A percentile compares a stretch with the other conserved stretches of the same genome.
phyloP scores from a whole-genome alignment of 2,888 invertebrate species.

The Brachynemurus nebulosus region DNA sequence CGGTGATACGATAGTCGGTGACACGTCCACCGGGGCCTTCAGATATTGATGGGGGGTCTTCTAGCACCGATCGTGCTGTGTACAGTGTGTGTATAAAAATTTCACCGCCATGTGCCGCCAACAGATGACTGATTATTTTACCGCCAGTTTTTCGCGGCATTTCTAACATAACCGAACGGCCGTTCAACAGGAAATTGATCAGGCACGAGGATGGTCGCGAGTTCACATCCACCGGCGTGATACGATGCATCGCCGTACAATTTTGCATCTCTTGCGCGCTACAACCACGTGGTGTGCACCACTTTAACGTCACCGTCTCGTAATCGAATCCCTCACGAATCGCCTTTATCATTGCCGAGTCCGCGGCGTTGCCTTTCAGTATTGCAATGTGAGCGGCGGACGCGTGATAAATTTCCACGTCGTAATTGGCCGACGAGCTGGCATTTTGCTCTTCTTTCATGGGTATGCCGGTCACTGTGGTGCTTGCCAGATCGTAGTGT shows the following conservation, averaged over 20 bases:
- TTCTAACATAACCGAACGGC: conserved; percentile 83
- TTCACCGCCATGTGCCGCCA: conserved; percentile 91
- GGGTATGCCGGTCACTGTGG: conserved; percentile 96
- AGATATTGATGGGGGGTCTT: conserved; percentile 89
- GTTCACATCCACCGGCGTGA: conserved; percentile 93
- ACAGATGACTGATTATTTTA: conserved; percentile 80
- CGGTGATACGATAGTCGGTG: conserved; percentile 76
- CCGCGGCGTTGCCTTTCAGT: conserved; percentile 46
- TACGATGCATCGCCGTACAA: conserved; percentile 73
- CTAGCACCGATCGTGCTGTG: conserved; percentile 71
- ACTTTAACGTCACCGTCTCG: conserved; percentile 79
- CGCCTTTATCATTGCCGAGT: conserved; percentile 47
- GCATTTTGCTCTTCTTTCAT: conserved; percentile 99
- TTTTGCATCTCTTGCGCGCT: conserved; percentile 68
- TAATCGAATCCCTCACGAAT: conserved; percentile 62
- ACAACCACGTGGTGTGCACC: conserved; percentile 92
- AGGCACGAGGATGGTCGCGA: conserved; percentile 93
- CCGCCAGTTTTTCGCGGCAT: conserved; percentile 74
- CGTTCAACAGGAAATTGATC: conserved; percentile 92
- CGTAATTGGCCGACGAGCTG: conserved; percentile 94
- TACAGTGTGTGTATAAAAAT: conserved; percentile 88
- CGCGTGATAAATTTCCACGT: conserved; percentile 92
- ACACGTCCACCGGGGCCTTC: conserved; percentile 91
- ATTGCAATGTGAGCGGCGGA: conserved; percentile 73
- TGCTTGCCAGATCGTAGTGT: conserved; percentile 86